Percentiles rank a stretch among this genome's conserved stretches.
Evolutionary conservation across 2,797 vertebrate species (phyloP).

Genomic region (Pseudotriccus pelzelni): DNA sequence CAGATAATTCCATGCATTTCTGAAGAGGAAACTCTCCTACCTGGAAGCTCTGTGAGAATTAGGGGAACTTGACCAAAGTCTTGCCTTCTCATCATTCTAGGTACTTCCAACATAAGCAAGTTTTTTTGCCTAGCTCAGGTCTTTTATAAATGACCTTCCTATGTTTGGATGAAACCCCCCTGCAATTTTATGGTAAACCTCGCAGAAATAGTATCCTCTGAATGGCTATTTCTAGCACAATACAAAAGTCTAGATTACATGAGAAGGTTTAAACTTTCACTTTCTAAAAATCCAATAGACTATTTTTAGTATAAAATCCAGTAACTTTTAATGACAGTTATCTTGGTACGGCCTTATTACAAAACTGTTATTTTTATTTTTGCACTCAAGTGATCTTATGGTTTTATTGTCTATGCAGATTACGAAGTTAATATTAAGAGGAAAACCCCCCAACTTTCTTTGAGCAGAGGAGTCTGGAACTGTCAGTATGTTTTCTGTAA

Average conservation of each 20-base stretch:
- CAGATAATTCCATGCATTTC: not conserved
- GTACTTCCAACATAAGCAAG: not conserved
- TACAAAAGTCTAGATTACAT: not conserved
- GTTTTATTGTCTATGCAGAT: not conserved
- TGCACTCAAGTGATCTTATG: not conserved
- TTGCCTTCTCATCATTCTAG: not conserved
- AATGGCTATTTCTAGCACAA: not conserved
- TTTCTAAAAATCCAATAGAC: not conserved
- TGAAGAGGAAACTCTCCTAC: not conserved
- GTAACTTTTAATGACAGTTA: not conserved
- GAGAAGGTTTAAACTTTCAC: not conserved
- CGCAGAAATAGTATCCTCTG: not conserved
- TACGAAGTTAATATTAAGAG: not conserved
- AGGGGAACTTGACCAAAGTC: not conserved
- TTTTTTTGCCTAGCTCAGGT: not conserved
- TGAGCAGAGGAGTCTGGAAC: not conserved
- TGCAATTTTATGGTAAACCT: not conserved
- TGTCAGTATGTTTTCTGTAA: not conserved
- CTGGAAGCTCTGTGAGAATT: not conserved
- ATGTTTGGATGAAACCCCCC: not conserved
- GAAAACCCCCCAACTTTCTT: not conserved
- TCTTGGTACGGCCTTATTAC: not conserved
- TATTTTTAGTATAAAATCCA: not conserved
- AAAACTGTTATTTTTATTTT: not conserved
- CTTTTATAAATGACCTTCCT: not conserved